Evolutionary conservation across 2,888 invertebrate species (phyloP), one percentile per base, ranked within the genome.

Genomic region (Chrysolina haemoptera): DNA sequence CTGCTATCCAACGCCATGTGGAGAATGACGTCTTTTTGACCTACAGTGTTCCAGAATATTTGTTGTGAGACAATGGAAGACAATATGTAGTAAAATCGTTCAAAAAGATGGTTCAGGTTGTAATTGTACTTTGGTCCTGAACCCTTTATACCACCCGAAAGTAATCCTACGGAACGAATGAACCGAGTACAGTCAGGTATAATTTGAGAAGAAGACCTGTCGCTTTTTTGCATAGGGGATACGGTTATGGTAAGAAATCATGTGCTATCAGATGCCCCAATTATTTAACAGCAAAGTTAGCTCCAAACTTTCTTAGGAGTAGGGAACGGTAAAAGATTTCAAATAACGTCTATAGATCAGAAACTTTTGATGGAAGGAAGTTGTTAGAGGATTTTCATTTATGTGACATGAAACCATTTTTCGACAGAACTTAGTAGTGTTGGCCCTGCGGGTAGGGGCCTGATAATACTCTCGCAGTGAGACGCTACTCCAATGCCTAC

Each of bases 1-100:
- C 18, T 10, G 50, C 16, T 5, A 12, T 70, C 48, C 10, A 27
- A 35, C 22, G 35, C 10, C 22, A 62, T 22, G 14, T 70, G 4
- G 63, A 70, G 43, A 46, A 70, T 18, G 48, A 70, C 8, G 48
- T 70, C 0, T 70, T 70, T 70, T 48, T 70, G 22, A 63, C 48
- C 27, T 70, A 70, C 27, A 63, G 63, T 9, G 62, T 62, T 10
- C 63, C 70, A 4, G 12, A 63, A 12, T 62, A n/a, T 50, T 27
- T 63, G 12, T 35, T 50, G 22, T 20, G 62, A 11, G 70, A 63
- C n/a, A 70, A 70, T 48, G 70, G 70, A 3, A 48, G 22, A 22
- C 66, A 66, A 27, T 66, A 66, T 27, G 66, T 43, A 3, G n/a
- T 22, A 12, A 10, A 22, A 22, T 48, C 48, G 4, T 50, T 66